Evolutionary conservation across 64 coral and sea anemone species (phyloP).

Genomic region (Dendronephthya gigantea): DNA sequence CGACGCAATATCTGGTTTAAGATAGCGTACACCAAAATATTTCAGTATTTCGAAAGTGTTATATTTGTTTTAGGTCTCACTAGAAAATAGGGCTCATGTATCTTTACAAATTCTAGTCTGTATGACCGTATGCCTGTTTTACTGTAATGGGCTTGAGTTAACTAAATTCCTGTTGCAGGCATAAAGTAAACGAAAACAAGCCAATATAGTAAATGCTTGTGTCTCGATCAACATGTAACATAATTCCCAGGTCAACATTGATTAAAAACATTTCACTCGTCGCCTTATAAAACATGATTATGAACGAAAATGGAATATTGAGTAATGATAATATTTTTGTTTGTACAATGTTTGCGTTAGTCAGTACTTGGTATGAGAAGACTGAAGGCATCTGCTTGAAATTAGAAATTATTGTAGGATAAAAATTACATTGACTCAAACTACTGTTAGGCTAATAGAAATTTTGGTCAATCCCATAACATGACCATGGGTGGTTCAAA

Average conservation of each 20-base stretch:
- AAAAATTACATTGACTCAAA: too few species aligned
- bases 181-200: too few species aligned
- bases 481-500: too few species aligned
- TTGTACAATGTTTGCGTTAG: background rate
- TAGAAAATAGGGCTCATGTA: too few species aligned
- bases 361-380: background rate
- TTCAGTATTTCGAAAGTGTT: too few species aligned
- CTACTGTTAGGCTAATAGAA: too few species aligned
- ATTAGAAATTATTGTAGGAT: background rate
- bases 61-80: too few species aligned
- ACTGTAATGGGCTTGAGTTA: too few species aligned
- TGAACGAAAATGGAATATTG: background rate
- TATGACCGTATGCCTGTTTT: too few species aligned
- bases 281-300: background rate
- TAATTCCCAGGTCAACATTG: background rate
- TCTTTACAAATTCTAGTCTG: too few species aligned
- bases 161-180: too few species aligned
- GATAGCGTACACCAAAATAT: background rate
- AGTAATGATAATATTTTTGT: background rate
- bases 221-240: background rate
- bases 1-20: background rate
- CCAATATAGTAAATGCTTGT: background rate
- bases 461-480: too few species aligned
- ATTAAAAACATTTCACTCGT: background rate
- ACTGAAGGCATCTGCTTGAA: background rate